Evolutionary conservation across 53 echinoderm and acorn worm species (phyloP).

Genomic region (Pentamera pediparva): DNA sequence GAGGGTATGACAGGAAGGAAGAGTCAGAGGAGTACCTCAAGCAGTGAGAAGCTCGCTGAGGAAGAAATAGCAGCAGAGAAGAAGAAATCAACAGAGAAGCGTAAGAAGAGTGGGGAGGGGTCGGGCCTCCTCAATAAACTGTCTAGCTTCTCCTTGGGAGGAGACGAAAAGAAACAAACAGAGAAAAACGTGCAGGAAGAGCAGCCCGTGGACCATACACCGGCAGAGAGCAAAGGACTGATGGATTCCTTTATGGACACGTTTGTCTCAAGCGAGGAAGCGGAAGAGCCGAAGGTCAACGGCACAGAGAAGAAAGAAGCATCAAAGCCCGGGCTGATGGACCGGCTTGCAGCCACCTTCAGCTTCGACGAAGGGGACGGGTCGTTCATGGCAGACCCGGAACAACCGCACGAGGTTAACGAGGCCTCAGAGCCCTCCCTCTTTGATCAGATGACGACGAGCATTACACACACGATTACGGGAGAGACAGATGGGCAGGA

Average conservation of each 20-base stretch:
- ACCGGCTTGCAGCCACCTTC: neutral
- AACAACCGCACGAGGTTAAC: neutral
- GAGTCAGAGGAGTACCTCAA: neutral
- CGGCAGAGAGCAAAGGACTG: neutral
- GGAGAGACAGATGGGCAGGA: neutral
- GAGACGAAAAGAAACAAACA: neutral
- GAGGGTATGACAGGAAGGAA: neutral
- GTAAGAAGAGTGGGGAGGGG: neutral
- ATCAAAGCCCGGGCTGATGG: neutral
- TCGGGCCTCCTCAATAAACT: slow-evolving; percentile 1
- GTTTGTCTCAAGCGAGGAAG: neutral
- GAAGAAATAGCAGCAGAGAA: slow-evolving; percentile 20
- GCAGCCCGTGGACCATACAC: neutral
- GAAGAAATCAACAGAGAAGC: neutral
- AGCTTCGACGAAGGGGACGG: neutral
- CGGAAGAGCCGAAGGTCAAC: neutral
- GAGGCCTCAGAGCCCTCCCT: slow-evolving; percentile 24
- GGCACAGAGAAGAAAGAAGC: too few species aligned
- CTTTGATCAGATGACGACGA: neutral
- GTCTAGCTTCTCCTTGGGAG: neutral
- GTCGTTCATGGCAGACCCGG: neutral
- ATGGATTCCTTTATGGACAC: neutral
- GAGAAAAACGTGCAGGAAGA: neutral
- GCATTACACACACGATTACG: slow-evolving; percentile 10
- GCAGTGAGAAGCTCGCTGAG: neutral